Conservation (phyloP, 1,140 invertebrate species). For the Zaprionus gabonicus region DNA sequence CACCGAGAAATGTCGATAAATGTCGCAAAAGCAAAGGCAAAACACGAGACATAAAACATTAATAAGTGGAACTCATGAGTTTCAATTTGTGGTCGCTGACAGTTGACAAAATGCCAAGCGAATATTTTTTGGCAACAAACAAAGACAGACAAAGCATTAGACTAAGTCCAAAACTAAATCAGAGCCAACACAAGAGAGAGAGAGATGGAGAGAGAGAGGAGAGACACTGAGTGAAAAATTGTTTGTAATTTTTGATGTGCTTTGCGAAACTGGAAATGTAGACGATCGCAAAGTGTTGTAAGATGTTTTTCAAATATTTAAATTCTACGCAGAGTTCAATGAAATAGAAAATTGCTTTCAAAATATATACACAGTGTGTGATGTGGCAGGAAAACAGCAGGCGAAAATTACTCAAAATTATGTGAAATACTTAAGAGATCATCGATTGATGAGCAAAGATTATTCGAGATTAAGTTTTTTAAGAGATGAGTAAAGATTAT, state of each 20-base stretch:
- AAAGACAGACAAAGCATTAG: conserved; percentile 11
- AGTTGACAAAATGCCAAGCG: conserved; percentile 57
- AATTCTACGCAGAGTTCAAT: neutral
- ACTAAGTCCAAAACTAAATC: conserved; percentile 25
- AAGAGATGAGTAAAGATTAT: neutral
- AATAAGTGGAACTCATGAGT: conserved; percentile 60
- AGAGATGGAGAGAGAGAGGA: neutral
- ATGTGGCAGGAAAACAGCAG: neutral
- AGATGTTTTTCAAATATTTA: neutral
- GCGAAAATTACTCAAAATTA: conserved; percentile 4
- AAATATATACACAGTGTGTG: neutral
- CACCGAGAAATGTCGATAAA: conserved; percentile 41
- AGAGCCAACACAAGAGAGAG: neutral
- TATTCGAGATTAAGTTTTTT: neutral
- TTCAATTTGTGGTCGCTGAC: conserved; percentile 45
- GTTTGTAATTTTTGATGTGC: neutral
- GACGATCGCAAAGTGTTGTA: conserved; percentile 1
- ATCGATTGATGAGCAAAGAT: neutral
- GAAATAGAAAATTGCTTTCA: neutral
- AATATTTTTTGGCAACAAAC: conserved; percentile 37
- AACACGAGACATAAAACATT: conserved; percentile 42
- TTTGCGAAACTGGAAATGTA: neutral
- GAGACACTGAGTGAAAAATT: conserved; percentile 5
- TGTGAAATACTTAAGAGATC: neutral
- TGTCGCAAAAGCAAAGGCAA: conserved; percentile 30